Percentiles rank a stretch among this genome's conserved stretches.
Conservation (phyloP, 1,140 invertebrate species). For the Musca vetustissima region DNA sequence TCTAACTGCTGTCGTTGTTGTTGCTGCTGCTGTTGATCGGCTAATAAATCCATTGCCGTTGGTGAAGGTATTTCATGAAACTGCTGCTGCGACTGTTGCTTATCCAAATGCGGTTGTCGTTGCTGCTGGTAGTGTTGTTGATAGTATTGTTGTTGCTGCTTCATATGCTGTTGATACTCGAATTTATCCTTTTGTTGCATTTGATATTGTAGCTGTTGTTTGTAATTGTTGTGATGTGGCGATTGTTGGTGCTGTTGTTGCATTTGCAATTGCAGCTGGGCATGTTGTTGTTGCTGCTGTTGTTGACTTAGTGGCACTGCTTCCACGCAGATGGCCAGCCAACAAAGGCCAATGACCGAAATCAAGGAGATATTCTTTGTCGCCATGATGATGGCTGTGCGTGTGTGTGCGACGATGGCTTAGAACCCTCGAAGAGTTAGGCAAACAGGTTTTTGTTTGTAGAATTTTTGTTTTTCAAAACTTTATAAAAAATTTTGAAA, state of each 20-base stretch:
- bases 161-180: constrained; percentile 8
- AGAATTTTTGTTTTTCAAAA: too few species aligned
- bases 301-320: neutral
- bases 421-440: too few species aligned
- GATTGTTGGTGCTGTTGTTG: constrained; percentile 8
- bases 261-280: neutral
- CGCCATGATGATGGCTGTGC: too few species aligned
- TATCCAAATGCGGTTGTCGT: neutral
- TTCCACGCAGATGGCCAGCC: neutral
- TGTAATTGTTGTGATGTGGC: neutral
- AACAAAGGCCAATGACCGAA: neutral
- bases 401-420: too few species aligned
- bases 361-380: too few species aligned
- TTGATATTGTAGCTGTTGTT: constrained; percentile 5
- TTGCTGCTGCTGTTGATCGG: neutral
- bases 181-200: neutral
- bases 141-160: constrained; percentile 11
- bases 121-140: constrained; percentile 1
- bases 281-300: neutral
- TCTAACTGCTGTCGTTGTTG: neutral
- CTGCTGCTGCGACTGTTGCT: neutral
- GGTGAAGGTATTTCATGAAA: neutral
- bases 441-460: too few species aligned
- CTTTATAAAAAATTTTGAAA: too few species aligned
- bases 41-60: neutral